A percentile compares a stretch with the other conserved stretches of the same genome.
Evolutionary conservation across 2,797 vertebrate species (phyloP).

Genomic region (Sebastes flavidus): DNA sequence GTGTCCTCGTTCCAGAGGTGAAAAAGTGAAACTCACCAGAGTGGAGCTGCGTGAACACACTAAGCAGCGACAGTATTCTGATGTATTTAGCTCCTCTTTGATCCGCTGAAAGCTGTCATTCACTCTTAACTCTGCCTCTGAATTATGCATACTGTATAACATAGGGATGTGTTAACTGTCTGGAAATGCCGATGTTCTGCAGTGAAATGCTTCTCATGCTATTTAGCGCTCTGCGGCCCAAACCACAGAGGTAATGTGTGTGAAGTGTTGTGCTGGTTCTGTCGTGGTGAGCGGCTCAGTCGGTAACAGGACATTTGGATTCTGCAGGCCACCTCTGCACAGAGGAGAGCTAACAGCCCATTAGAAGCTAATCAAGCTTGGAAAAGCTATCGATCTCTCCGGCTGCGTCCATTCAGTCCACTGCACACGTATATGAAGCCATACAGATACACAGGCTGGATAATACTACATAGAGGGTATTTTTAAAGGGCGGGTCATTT

Average conservation of each 20-base stretch:
- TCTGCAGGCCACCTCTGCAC: slow-evolving; percentile 36
- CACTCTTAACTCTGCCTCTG: slow-evolving; percentile 28
- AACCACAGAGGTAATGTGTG: neutral
- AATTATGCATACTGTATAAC: slow-evolving; percentile 50
- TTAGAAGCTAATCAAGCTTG: slow-evolving; percentile 74
- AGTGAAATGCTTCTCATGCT: slow-evolving; percentile 9
- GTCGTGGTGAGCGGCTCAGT: neutral
- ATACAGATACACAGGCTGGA: neutral
- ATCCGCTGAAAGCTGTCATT: slow-evolving; percentile 56
- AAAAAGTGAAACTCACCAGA: neutral
- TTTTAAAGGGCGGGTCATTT: neutral
- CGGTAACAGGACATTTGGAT: slow-evolving; percentile 53
- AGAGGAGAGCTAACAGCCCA: slow-evolving; percentile 57
- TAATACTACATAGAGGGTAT: neutral
- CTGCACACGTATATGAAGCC: neutral
- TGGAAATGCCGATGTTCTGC: slow-evolving; percentile 19
- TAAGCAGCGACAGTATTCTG: slow-evolving; percentile 1
- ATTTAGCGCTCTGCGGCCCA: neutral
- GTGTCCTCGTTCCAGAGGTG: slow-evolving; percentile 7
- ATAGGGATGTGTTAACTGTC: slow-evolving; percentile 13
- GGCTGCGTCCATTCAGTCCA: neutral
- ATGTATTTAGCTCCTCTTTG: slow-evolving; percentile 41
- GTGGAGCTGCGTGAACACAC: neutral
- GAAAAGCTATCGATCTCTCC: slow-evolving; percentile 64
- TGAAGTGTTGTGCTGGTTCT: neutral